Evolutionary conservation across 2,888 invertebrate species (phyloP).

Genomic region (Habrosyne pyritoides): DNA sequence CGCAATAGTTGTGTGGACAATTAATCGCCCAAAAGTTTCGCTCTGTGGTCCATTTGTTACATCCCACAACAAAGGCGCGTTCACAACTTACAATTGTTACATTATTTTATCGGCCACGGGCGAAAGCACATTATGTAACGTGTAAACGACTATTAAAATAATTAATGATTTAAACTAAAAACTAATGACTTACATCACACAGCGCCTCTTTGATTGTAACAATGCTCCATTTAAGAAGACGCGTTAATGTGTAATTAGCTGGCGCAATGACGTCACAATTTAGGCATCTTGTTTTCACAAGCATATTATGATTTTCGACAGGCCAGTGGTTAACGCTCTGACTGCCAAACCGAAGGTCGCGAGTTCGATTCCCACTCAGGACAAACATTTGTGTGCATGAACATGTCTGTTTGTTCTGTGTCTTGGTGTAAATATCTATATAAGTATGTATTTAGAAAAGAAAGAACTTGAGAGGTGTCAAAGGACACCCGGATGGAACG

Average conservation of each 20-base stretch:
- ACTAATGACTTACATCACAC: conserved; percentile 70
- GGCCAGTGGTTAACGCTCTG: too few relatives aligned
- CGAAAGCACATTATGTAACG: conserved; percentile 74
- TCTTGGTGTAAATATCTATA: too few relatives aligned
- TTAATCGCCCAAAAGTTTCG: conserved; percentile 56
- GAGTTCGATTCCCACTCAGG: too few relatives aligned
- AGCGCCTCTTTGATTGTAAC: conserved; percentile 44
- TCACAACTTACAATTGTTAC: conserved; percentile 71
- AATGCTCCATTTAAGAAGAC: conserved; percentile 32
- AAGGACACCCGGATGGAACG: too few relatives aligned
- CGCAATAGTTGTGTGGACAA: conserved; percentile 48
- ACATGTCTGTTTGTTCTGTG: too few relatives aligned
- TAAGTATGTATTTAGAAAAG: too few relatives aligned
- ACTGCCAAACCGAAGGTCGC: too few relatives aligned
- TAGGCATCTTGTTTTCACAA: not conserved
- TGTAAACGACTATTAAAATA: conserved; percentile 74
- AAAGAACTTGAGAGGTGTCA: too few relatives aligned
- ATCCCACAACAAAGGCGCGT: conserved; percentile 67
- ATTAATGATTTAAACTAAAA: conserved; percentile 63
- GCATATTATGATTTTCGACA: not conserved
- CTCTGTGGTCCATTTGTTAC: conserved; percentile 48
- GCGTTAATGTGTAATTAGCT: conserved; percentile 18
- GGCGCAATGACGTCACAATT: not conserved
- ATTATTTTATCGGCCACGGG: conserved; percentile 69
- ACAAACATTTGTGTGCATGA: too few relatives aligned